These are phyloP conservation scores for Corythaixoides concolor DNA, from an alignment of 2,113 vertebrate species.

Conservation along the genomic window DNA sequence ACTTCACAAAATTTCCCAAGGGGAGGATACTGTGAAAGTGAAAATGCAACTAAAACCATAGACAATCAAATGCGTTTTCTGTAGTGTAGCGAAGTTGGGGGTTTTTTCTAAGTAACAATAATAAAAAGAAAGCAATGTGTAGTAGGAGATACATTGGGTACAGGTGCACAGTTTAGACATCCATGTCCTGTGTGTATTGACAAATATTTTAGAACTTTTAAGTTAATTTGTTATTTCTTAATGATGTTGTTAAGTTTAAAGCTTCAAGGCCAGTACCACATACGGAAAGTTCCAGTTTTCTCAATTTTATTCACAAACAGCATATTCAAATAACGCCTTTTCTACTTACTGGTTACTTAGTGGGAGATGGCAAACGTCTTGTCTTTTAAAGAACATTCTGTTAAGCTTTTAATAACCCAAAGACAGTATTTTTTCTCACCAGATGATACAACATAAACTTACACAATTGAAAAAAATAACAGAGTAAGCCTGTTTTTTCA, in stretches of 20 bases:
- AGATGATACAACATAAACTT: neutral
- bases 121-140: neutral
- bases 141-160: neutral
- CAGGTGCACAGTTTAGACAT: neutral
- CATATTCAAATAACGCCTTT: neutral
- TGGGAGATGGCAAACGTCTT: neutral
- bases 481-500: neutral
- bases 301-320: neutral
- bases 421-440: neutral
- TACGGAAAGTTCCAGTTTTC: neutral
- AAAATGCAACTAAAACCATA: neutral
- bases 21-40: neutral
- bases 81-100: neutral
- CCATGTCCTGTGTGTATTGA: neutral
- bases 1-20: neutral
- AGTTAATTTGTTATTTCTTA: neutral
- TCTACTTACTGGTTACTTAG: neutral
- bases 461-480: neutral
- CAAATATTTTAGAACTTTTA: neutral
- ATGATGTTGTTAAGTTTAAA: neutral
- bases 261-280: neutral
- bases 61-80: constrained; percentile 2
- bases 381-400: neutral
- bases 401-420: neutral
- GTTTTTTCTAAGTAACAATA: neutral